phyloP scores from a whole-genome alignment of 2,797 vertebrate species.

The Neoniphon sammara region DNA sequence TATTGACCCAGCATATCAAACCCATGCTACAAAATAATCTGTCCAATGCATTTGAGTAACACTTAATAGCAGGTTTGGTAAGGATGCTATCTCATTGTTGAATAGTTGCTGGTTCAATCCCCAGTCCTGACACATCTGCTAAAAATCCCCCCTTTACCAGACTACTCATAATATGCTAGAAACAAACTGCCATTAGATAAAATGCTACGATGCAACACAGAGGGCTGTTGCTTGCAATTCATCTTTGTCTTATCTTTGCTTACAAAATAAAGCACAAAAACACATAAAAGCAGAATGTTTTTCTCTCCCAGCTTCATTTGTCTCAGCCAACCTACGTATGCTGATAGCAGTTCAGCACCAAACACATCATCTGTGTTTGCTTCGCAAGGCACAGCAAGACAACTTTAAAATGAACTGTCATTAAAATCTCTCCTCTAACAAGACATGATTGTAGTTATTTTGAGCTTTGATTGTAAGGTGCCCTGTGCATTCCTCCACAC shows the following conservation, averaged over 20 bases:
- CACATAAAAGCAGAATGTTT: too few species aligned
- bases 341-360: neutral
- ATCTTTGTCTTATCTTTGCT: neutral
- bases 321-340: neutral
- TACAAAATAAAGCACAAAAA: too few species aligned
- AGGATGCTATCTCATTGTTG: too few species aligned
- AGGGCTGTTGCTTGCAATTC: neutral
- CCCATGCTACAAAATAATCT: too few species aligned
- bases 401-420: neutral
- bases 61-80: too few species aligned
- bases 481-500: neutral
- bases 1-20: too few species aligned
- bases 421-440: neutral
- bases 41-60: too few species aligned
- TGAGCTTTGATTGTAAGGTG: neutral
- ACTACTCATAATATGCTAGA: neutral
- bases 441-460: neutral
- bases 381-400: neutral
- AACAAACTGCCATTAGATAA: neutral
- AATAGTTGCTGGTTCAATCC: too few species aligned
- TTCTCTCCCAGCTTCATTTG: neutral
- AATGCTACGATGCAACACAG: neutral
- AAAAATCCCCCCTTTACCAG: too few species aligned
- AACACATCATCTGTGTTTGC: neutral
- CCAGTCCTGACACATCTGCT: too few species aligned